Evolutionary conservation across 2,797 vertebrate genomes (phyloP), one percentile per base, ranked within the genome.

Genomic region (Corythornis leucogaster): DNA sequence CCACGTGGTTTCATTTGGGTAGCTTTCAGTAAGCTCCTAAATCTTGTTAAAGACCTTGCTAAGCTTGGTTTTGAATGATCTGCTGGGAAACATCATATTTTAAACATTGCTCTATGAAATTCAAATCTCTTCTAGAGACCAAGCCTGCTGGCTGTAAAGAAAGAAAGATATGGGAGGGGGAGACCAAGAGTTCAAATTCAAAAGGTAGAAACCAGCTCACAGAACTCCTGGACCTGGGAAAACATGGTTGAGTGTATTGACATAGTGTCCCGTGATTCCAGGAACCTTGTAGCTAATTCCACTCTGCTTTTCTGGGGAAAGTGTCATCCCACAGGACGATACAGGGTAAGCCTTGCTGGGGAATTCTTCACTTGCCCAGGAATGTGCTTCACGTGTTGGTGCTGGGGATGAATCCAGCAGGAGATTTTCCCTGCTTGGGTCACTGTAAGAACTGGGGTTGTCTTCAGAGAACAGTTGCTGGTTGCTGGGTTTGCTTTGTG

Each of bases 1-100:
- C 45, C 61, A 66, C 74, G 20, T 89, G 69, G 90, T 95, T 92
- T 80, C 73, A 78, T 92, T 93, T 87, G 85, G 66, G 71, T 77
- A 66, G 74, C 88, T 92, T 94, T 90, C 73, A 80, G 30, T 82
- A 82, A 87, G 73, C 61, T 89, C 93, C 85, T 94, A 82, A 87
- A 93, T 82, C 84, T 89, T 82, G 12, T 66, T 94, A 79, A 95
- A 92, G 81, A 83, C 11, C 30, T 74, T 89, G 51, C 71, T 93
- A 85, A 80, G 58, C 54, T 93, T 75, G 30, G 38, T 43, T 96
- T 93, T 85, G 50, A 80, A 89, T 58, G 58, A 87, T 89, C 54
- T 40, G 58, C 68, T 90, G 79, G 86, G 75, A 92, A 92, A 75
- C 63, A 86, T 54, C 18, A 6, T 81, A 75, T 90, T 87, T 89